These are phyloP conservation scores for Smittia sp. DNA, from an alignment of 2,888 invertebrate species.

Conservation along the genomic window DNA sequence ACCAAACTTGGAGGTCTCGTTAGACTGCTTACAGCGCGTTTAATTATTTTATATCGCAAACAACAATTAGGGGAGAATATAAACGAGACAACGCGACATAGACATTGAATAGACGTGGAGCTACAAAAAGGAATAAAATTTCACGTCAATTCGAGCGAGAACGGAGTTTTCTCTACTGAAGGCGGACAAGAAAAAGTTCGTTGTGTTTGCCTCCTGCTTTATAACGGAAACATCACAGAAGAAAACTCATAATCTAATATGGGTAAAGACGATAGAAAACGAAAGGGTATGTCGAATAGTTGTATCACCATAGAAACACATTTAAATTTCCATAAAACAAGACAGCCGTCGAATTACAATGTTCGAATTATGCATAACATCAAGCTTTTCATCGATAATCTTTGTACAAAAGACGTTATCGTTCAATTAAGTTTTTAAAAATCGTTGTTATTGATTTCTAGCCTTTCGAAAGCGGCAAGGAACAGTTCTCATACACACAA, in stretches of 20 bases:
- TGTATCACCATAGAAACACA: background rate
- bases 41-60: slow-evolving; percentile 19
- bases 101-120: background rate
- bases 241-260: slow-evolving; percentile 18
- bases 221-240: background rate
- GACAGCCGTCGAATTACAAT: too few relatives aligned
- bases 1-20: too few relatives aligned
- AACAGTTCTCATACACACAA: too few relatives aligned
- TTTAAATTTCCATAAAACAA: background rate
- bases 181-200: background rate
- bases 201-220: background rate
- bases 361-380: too few relatives aligned
- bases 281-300: slow-evolving; percentile 15
- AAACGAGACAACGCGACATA: background rate
- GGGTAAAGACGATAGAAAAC: background rate
- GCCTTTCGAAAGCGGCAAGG: background rate
- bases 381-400: background rate
- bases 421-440: background rate
- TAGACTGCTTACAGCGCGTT: background rate
- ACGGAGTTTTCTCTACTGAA: background rate
- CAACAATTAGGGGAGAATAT: background rate
- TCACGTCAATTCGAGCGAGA: background rate
- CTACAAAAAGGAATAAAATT: background rate
- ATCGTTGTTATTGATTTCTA: slow-evolving; percentile 5
- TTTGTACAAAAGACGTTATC: background rate